Evolutionary conservation across 2,888 invertebrate species (phyloP), one percentile per base, ranked within the genome.

Genomic region (Lasiommata megera): DNA sequence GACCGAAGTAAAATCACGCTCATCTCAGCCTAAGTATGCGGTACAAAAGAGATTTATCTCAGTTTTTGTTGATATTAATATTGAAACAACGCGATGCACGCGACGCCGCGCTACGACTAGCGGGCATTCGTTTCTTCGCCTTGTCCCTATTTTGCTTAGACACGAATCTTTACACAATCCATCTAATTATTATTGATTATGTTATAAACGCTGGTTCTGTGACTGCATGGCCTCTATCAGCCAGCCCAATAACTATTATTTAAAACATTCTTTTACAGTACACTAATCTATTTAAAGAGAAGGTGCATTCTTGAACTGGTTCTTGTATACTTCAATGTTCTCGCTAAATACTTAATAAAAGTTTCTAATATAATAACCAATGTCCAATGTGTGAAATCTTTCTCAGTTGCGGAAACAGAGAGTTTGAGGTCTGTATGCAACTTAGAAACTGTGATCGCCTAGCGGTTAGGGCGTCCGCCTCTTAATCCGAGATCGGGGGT

Each of bases 81-180:
- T n/a, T n/a, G n/a, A n/a, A 40, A 16, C 9, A 40, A 40, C 8
- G 8, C 37, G 37, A 18, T n/a, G 41, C 28, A 23, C 43, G 23
- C 18, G 41, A 23, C 7, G n/a, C 12, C 23, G 18, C 12, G 5
- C 1, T 40, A 38, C 56, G 56, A 38, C 53, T 23, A 3, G 54
- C 29, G 56, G 58, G 56, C 56, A 58, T 48, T 63, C 56, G 65
- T 50, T 56, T 59, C 56, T 58, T 82, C 61, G 72, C 83, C 84
- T 84, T 84, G 84, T 82, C 77, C 83, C 73, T 79, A 74, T 81
- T 84, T 76, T 64, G 61, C 64, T 51, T 44, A 54, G 61, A 63
- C 64, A 63, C 63, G 60, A 63, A 65, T 59, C 62, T 54, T 73
- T 71, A 71, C 73, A 74, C 73, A 76, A 76, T 72, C 65, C 67